phyloP scores from a whole-genome alignment of 2,797 vertebrate genomes.

The Thripadectes ignobilis region DNA sequence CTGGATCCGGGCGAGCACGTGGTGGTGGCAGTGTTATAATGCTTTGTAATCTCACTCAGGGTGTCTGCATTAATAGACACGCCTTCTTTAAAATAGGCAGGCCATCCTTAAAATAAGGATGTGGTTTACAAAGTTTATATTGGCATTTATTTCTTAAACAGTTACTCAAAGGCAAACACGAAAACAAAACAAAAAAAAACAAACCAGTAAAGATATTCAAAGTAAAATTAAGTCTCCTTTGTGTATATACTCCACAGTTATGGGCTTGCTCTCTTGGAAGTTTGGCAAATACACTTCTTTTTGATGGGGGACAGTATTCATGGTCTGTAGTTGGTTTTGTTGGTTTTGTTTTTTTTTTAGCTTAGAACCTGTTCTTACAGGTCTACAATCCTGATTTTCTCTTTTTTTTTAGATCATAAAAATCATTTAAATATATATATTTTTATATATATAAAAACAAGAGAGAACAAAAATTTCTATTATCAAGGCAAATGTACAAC shows the following conservation, averaged over 20 bases:
- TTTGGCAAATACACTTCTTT: not conserved
- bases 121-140: not conserved
- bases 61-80: not conserved
- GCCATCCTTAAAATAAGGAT: constrained; percentile 59
- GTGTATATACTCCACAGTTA: not conserved
- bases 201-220: not conserved
- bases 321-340: not conserved
- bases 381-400: constrained; percentile 39
- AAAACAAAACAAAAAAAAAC: not conserved
- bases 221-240: constrained; percentile 16
- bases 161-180: constrained; percentile 25
- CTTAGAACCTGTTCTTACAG: constrained; percentile 61
- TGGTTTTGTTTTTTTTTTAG: not conserved
- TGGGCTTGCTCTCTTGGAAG: not conserved
- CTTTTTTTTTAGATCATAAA: constrained; percentile 43
- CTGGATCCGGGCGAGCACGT: not conserved
- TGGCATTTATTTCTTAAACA: not conserved
- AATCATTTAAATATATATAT: constrained; percentile 35
- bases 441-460: constrained; percentile 44
- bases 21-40: not conserved
- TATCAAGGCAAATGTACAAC: constrained; percentile 50
- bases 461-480: constrained; percentile 66
- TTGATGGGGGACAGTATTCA: not conserved
- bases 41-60: constrained; percentile 7
- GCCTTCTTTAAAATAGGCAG: not conserved